These are phyloP conservation scores for Molossus alvarezi DNA, from an alignment of 2,797 vertebrate species.

Conservation along the genomic window DNA sequence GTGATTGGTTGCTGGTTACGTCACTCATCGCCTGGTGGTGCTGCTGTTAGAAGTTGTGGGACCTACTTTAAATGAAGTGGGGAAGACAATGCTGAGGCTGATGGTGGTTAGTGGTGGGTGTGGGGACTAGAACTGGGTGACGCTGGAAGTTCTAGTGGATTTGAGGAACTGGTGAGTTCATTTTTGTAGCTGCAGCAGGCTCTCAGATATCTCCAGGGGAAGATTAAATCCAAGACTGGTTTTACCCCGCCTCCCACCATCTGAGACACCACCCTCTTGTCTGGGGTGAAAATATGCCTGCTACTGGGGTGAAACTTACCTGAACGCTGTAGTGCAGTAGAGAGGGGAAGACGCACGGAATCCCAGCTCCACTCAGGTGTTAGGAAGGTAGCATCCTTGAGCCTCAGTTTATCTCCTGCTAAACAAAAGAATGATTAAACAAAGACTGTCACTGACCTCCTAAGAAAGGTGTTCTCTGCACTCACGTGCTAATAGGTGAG, in stretches of 20 bases:
- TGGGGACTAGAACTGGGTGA: neutral
- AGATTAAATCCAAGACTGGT: neutral
- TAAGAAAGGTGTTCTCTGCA: neutral
- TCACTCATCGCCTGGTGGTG: neutral
- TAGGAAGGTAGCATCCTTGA: neutral
- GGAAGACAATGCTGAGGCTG: rapidly evolving
- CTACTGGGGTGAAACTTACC: rapidly evolving
- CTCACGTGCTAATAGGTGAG: neutral
- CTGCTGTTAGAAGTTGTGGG: neutral
- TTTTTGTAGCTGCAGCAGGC: neutral
- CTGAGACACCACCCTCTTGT: neutral
- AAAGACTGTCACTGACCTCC: neutral
- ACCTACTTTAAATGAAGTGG: neutral
- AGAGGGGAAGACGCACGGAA: neutral
- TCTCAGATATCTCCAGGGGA: neutral
- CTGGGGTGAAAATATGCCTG: rapidly evolving
- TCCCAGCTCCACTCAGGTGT: neutral
- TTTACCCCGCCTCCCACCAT: neutral
- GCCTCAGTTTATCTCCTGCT: neutral
- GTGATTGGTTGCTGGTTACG: neutral
- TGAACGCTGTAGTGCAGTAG: neutral
- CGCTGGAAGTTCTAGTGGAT: neutral
- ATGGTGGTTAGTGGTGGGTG: neutral
- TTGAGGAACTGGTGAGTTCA: neutral
- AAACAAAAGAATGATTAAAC: neutral